Base-by-base conservation (phyloP, 2,888 invertebrate genomes). In the Aradus depressus region DNA sequence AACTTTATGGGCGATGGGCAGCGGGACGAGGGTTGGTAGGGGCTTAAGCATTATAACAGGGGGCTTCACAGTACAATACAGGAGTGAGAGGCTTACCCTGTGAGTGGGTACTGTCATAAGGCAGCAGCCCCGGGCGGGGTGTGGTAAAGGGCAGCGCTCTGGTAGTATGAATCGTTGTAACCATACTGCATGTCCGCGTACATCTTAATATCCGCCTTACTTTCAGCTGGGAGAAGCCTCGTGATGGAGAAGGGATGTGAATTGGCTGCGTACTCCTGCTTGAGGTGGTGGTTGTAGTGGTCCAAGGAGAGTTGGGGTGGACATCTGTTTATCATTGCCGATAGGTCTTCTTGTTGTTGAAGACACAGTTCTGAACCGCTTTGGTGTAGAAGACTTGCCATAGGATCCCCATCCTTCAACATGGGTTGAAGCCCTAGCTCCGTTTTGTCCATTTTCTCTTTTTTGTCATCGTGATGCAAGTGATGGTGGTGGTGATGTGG, bases 171-270 rank as follows among this genome's bases (percentile, higher is more conserved):
- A 73, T 84, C 85, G 71, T 88, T 87, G 70, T 88, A 87, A 67
- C 84, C 82, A 68, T 85, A 84, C 64, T 77, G 75, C 77, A 76
- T 71, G 61, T 64, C 63, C 65, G 86, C 89, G 72, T 91, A 91
- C 86, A 91, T 88, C 71, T 90, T 91, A 62, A 61, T 80, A 70
- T 91, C 91, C 59, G 88, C 76, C 70, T 90, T 89, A 60, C 84
- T 82, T 68, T 88, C 88, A 47, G 82, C 79, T 49, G 92, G 91
- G 64, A 95, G 76, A 66, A 95, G 76, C 68, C 91, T 82, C 63
- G 87, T 91, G 70, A 95, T 95, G 68, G 90, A 90, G 74, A 95
- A 95, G 21, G 93, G 93, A 67, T 91, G 92, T 67, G 79, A 85
- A 60, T 86, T 80, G 14, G 86, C 83, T 53, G 87, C 84, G 86